Conservation (phyloP, 2,113 vertebrate genomes). For the Axis porcinus region DNA sequence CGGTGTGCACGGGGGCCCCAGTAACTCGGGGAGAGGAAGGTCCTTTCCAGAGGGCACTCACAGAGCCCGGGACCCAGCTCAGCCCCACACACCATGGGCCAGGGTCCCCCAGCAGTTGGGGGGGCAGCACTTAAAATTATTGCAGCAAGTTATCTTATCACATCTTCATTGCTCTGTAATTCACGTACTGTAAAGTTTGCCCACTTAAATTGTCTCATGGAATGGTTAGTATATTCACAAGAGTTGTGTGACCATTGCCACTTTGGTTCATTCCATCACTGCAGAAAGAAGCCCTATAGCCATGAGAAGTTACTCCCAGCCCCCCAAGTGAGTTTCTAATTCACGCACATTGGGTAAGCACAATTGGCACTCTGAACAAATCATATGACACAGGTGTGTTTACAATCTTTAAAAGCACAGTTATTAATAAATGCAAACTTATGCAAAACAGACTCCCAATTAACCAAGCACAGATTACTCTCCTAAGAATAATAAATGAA, state of each 20-base stretch:
- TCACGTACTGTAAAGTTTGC: fast-evolving
- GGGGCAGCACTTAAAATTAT: too few relatives aligned
- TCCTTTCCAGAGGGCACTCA: too few relatives aligned
- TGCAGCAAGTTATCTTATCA: fast-evolving
- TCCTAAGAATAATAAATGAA: fast-evolving
- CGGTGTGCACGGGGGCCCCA: fast-evolving
- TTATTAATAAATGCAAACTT: fast-evolving
- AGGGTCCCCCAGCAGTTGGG: neutral
- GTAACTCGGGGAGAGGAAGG: neutral
- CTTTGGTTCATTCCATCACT: neutral
- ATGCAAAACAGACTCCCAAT: fast-evolving
- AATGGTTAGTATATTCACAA: fast-evolving
- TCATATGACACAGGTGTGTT: fast-evolving
- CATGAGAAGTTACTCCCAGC: fast-evolving
- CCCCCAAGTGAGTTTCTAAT: fast-evolving
- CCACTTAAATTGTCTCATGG: neutral
- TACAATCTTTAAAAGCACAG: fast-evolving
- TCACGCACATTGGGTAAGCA: neutral
- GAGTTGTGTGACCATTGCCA: fast-evolving
- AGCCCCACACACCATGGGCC: neutral
- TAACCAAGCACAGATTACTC: neutral
- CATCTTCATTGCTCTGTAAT: fast-evolving
- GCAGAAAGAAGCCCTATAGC: neutral
- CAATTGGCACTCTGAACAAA: neutral
- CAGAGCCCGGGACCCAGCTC: neutral